Evolutionary conservation across 2,797 vertebrate genomes (phyloP).

Genomic region (Hydrophis major): DNA sequence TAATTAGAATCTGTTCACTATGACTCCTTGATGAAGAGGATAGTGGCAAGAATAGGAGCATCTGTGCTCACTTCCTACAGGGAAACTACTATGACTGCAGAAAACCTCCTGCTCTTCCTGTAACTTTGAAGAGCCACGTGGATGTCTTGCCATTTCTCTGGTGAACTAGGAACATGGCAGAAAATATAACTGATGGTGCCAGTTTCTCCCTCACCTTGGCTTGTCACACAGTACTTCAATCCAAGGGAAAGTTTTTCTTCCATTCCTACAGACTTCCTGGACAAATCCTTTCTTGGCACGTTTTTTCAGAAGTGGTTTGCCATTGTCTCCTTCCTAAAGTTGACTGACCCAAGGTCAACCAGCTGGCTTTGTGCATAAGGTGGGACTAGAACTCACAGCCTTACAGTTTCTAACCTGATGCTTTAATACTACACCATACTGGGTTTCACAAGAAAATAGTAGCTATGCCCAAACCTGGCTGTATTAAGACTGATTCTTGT

Average conservation of each 20-base stretch:
- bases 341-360: too few relatives aligned
- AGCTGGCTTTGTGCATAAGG: too few relatives aligned
- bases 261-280: too few relatives aligned
- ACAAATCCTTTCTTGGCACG: too few relatives aligned
- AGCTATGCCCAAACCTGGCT: not conserved
- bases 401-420: too few relatives aligned
- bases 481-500: not conserved
- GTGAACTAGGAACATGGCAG: not conserved
- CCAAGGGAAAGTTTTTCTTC: too few relatives aligned
- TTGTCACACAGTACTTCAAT: not conserved
- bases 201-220: not conserved
- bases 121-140: not conserved
- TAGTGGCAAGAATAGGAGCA: not conserved
- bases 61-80: not conserved
- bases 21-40: not conserved
- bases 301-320: too few relatives aligned
- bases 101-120: not conserved
- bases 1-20: too few relatives aligned
- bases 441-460: not conserved
- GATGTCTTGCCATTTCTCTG: not conserved
- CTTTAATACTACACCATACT: too few relatives aligned
- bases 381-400: too few relatives aligned
- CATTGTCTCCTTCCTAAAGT: too few relatives aligned
- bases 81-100: not conserved
- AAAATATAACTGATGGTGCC: not conserved